Base-by-base conservation (phyloP, 1,140 invertebrate genomes). In the Saccostrea cuccullata region DNA sequence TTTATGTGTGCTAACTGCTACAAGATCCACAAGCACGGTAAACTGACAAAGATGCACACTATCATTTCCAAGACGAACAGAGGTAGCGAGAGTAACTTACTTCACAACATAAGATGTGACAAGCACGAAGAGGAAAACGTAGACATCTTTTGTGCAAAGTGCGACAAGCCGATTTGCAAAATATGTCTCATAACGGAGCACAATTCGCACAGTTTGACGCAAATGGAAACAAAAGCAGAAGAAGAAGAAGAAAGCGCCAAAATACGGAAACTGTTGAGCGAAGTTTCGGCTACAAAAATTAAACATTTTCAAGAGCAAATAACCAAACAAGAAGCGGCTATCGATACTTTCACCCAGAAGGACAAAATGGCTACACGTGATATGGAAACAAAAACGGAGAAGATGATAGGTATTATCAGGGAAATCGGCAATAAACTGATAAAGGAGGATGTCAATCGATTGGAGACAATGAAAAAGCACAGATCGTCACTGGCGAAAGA, bases 401-500 rank as follows among this genome's bases (percentile, higher is more conserved):
- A 26, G 73, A 47, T 82, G 15, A 47, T 30, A 17, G 26, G 26
- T 30, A 47, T 47, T 30, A 26, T 82, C 8, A 30, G 26, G 12
- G 73, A 30, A 30, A 82, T 82, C 15, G 11, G 40, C 9, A 47
- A 6, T 11, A 82, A 47, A 30, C 26, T 82, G 11, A 30, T 23
- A 47, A 47, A 6, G 40, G 73, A 82, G 73, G 36, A 82, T 47
- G 40, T 23, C 23, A 47, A 30, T 47, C 26, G 40, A 15, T 36
- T 82, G 73, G 73, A 36, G 26, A 12, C 73, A 17, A 82, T 82
- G 73, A 82, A 82, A 15, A 82, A 82, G 40, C 26, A 82, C 73
- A 36, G 17, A 36, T 17, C 20, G 11, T 47, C 40, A 11, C 73
- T 82, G 26, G 12, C 11, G 26, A 82, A 82, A 8, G 40, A 36